Evolutionary conservation across 2,113 vertebrate genomes (phyloP), one percentile per base, ranked within the genome.

Genomic region (Gasterosteus aculeatus): DNA sequence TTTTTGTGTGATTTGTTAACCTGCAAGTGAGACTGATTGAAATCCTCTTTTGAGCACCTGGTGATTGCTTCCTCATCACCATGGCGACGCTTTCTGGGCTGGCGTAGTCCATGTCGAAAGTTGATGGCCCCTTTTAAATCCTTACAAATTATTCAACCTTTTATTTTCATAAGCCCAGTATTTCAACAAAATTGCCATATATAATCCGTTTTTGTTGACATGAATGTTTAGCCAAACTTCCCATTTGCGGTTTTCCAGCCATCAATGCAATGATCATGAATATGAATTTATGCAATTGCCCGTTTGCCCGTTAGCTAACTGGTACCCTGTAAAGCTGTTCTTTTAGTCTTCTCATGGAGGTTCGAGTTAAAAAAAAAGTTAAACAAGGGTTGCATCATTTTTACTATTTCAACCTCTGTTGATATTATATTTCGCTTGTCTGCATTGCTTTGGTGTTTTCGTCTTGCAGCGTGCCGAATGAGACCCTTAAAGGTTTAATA

Each of bases 1-100:
- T n/a, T 54, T 75, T 58, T 77, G 49, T 29, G 64, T 75, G 62
- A 75, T 57, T 81, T 63, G 53, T 71, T 66, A 58, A 69, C 38
- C 16, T 16, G 47, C 46, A 71, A 56, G 26, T 46, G 58, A 72
- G 46, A 5, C 46, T 75, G 64, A 85, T 72, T 79, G 3, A 72
- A 29, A 77, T 70, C 44, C 72, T 60, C 54, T 70, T 69, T 72
- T 12, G 64, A 74, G 81, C 33, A 53, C 64, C 18, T 1, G 38
- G 60, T 42, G 35, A 72, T 39, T 64, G 59, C 44, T 58, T 57
- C 57, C 10, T 54, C 15, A 33, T 78, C 62, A 72, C 15, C 29
- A 57, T 22, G 22, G 26, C 35, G 57, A 75, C 29, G 22, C 19
- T 69, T 63, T 53, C 19, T 47, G 12, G 31, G 69, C 33, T 19